These are phyloP conservation scores for Aleiodes alternator DNA, from an alignment of 2,888 invertebrate genomes.

Conservation along the genomic window DNA sequence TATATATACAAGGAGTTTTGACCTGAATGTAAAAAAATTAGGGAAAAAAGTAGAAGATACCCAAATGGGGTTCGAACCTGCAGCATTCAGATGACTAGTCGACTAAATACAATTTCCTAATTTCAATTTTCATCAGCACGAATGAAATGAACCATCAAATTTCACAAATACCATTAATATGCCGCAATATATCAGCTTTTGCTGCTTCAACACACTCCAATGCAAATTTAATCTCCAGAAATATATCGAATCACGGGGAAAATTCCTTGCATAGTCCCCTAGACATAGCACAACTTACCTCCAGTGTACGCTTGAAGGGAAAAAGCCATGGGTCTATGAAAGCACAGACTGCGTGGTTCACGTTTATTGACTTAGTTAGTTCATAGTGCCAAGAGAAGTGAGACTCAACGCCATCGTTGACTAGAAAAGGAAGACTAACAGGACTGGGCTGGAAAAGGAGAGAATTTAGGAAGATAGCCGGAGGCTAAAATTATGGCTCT, in stretches of 20 bases:
- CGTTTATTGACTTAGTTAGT: conserved; percentile 54
- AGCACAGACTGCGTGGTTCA: conserved; percentile 28
- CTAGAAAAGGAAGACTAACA: conserved; percentile 18
- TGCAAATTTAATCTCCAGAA: conserved; percentile 2
- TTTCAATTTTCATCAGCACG: not conserved
- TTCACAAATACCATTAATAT: no score
- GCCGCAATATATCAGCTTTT: not conserved
- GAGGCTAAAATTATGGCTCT: conserved; percentile 53
- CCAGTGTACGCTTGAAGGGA: not conserved
- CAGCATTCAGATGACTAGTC: no score
- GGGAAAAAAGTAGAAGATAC: not conserved
- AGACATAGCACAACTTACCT: not conserved
- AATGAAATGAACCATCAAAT: no score
- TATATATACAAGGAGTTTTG: no score
- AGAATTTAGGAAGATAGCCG: conserved; percentile 35
- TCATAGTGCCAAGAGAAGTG: conserved; percentile 33
- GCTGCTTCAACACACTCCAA: not conserved
- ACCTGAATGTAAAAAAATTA: no score
- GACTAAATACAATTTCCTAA: not conserved
- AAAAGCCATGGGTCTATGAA: conserved; percentile 1
- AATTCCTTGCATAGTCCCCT: conserved; percentile 27
- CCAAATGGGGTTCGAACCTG: no score
- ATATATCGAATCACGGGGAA: conserved; percentile 35
- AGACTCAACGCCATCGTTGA: conserved; percentile 40
- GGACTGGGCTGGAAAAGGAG: not conserved